These are phyloP conservation scores for Hormaphis cornu DNA, from an alignment of 1,140 invertebrate species.

Conservation along the genomic window DNA sequence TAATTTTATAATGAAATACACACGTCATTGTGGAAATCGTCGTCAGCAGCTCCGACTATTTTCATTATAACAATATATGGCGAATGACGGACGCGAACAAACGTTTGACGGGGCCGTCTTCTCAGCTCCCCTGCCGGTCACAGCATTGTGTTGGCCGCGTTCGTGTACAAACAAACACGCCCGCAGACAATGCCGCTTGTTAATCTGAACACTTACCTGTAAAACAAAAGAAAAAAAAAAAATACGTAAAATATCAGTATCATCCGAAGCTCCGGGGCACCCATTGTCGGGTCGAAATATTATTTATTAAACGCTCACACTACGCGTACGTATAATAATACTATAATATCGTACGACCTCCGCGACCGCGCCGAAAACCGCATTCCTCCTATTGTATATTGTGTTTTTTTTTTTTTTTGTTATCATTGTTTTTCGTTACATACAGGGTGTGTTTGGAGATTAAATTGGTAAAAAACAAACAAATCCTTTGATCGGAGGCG, in stretches of 20 bases:
- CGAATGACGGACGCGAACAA: constrained; percentile 28
- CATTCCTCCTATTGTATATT: not conserved
- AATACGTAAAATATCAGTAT: constrained; percentile 19
- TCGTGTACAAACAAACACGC: not conserved
- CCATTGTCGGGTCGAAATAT: constrained; percentile 23
- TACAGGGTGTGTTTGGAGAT: constrained; percentile 2
- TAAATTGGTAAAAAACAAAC: constrained; percentile 1
- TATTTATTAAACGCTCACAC: not conserved
- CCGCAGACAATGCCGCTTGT: constrained; percentile 21
- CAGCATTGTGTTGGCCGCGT: not conserved
- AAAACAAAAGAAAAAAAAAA: constrained; percentile 18
- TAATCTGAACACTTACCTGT: constrained; percentile 29
- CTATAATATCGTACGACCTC: no score
- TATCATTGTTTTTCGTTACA: not conserved
- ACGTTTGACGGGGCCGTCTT: constrained; percentile 16
- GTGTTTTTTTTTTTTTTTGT: not conserved
- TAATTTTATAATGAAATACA: no score
- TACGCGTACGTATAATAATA: no score
- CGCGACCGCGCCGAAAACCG: not conserved
- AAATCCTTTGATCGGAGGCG: constrained; percentile 20
- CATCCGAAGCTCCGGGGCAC: constrained; percentile 25
- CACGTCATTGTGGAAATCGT: no score
- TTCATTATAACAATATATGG: no score
- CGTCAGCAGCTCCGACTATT: no score
- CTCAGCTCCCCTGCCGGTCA: not conserved